A percentile compares a stretch with the other conserved stretches of the same genome.
Evolutionary conservation across 1,140 invertebrate genomes (phyloP).

Genomic region (Penaeus chinensis): DNA sequence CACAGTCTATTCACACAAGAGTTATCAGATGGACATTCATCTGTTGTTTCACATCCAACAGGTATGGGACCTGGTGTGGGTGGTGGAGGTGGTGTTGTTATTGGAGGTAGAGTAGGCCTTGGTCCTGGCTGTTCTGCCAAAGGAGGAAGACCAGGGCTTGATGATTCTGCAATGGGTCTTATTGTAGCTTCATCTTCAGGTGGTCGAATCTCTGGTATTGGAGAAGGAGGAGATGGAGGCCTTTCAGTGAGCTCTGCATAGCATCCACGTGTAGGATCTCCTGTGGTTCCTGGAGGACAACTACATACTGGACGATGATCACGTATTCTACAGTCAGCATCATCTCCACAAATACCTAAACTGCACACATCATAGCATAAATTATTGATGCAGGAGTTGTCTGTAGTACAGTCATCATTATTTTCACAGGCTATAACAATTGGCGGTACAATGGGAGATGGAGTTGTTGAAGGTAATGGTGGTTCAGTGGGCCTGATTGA

Average conservation of each 20-base stretch:
- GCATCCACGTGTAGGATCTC: conserved; percentile 37
- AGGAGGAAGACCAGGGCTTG: conserved; percentile 78
- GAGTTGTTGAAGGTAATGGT: conserved; percentile 28
- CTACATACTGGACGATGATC: conserved; percentile 76
- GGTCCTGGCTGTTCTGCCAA: conserved; percentile 75
- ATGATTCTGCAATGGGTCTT: conserved; percentile 73
- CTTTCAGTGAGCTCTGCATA: conserved; percentile 18
- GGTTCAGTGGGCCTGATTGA: conserved; percentile 16
- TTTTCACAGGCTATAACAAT: conserved; percentile 74
- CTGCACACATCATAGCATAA: conserved; percentile 49
- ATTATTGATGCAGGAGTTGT: conserved; percentile 44
- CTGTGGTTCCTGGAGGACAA: conserved; percentile 57
- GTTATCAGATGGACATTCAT: conserved; percentile 65
- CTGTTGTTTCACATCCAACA: conserved; percentile 65
- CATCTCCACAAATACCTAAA: conserved; percentile 38
- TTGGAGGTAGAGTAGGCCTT: conserved; percentile 77
- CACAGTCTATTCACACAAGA: conserved; percentile 66
- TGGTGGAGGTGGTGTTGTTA: conserved; percentile 81
- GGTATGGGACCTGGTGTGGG: conserved; percentile 81
- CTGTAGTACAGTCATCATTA: conserved; percentile 78
- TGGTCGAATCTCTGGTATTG: conserved; percentile 70
- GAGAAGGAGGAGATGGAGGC: conserved; percentile 73
- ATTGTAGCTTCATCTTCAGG: conserved; percentile 82
- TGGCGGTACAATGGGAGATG: conserved; percentile 29
- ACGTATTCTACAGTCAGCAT: conserved; percentile 35